A percentile compares a stretch with the other conserved stretches of the same genome.
Conservation (phyloP, 2,888 invertebrate species). For the Lycophotia porphyrea region DNA sequence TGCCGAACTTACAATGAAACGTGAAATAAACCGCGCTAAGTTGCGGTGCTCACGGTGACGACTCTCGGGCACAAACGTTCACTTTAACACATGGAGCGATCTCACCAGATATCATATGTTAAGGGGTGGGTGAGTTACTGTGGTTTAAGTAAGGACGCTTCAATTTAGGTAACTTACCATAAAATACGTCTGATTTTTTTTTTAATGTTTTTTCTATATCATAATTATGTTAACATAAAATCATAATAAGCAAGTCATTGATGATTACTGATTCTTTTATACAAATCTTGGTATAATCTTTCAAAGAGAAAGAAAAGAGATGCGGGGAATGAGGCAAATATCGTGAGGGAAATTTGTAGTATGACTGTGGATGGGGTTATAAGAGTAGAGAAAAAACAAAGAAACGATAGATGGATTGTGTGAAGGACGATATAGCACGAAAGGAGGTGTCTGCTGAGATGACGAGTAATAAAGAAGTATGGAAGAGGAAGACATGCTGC, state of each 20-base stretch:
- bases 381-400: no score
- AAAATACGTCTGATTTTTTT: background rate
- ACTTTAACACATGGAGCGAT: constrained; percentile 76
- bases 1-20: constrained; percentile 47
- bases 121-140: constrained; percentile 63
- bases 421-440: no score
- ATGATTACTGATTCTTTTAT: background rate
- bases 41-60: constrained; percentile 47
- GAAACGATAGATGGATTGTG: no score
- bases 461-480: no score
- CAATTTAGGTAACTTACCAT: background rate
- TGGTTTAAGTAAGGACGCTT: background rate
- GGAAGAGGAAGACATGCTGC: no score
- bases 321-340: no score
- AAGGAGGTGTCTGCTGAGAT: no score
- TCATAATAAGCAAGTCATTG: background rate
- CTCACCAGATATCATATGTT: constrained; percentile 76
- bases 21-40: constrained; percentile 54
- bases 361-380: no score
- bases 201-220: background rate
- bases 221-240: background rate
- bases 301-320: no score
- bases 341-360: no score
- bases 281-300: background rate
- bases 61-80: constrained; percentile 53